These are phyloP conservation scores for Halocynthia aurantium DNA, from an alignment of 23 tunicate species.

Conservation along the genomic window DNA sequence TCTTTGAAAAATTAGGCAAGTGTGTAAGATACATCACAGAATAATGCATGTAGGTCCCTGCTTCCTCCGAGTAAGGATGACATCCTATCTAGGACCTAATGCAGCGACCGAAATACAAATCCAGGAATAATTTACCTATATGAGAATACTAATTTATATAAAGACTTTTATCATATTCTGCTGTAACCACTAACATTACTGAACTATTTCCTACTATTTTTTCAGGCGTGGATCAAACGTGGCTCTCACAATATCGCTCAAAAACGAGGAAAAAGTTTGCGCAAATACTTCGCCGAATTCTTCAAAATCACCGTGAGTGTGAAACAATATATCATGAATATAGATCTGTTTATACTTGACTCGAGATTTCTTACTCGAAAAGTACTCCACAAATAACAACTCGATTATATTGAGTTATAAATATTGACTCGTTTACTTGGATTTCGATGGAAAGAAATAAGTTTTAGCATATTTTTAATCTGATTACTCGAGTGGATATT, in stretches of 20 bases:
- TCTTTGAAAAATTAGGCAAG: too few relatives aligned
- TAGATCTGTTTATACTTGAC: neutral
- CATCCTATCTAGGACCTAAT: too few relatives aligned
- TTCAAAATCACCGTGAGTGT: constrained; percentile 77
- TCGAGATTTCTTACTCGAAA: neutral
- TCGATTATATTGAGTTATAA: neutral
- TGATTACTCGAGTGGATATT: neutral
- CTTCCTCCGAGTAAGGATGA: too few relatives aligned
- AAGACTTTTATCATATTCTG: neutral
- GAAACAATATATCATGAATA: neutral
- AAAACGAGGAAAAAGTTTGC: constrained; percentile 43
- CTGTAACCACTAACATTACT: neutral
- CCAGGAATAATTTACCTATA: neutral
- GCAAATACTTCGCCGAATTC: constrained; percentile 17
- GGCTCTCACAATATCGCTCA: constrained; percentile 61
- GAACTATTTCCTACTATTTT: neutral
- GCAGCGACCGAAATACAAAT: neutral
- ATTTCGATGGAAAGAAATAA: too few relatives aligned
- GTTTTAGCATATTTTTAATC: neutral
- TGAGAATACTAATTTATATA: neutral
- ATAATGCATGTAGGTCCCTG: too few relatives aligned
- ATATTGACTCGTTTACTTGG: constrained; percentile 13
- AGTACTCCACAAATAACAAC: too few relatives aligned
- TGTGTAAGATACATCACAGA: too few relatives aligned
- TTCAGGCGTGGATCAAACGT: constrained; percentile 88